Base-by-base conservation (phyloP, 2,113 vertebrate genomes). In the Scortum barcoo region DNA sequence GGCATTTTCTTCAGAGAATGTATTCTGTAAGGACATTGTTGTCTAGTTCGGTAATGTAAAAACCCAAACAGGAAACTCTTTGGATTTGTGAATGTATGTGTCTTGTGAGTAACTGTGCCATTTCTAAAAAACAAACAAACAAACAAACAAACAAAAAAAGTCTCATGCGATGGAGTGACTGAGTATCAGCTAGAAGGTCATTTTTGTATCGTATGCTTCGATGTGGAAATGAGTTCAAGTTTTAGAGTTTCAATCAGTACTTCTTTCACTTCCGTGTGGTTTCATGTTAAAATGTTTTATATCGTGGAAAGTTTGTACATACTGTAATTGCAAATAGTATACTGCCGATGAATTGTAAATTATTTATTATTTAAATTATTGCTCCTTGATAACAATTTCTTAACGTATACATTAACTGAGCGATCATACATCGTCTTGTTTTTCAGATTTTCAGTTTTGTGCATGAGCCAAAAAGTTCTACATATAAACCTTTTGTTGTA, bases 271-370 rank as follows among this genome's bases (percentile, higher is more conserved):
- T 85, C n/a, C 54, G 40, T 86, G 86, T 89, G 51, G 56, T 83
- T 88, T 78, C 56, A 79, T 81, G 86, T 90, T 76, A 22, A 86
- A 76, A 86, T 88, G 86, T 91, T 94, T 92, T 91, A 70, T 93
- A 93, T 92, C 0, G 88, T 93, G 83, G 54, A 78, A 74, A 48
- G 75, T 86, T 86, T 94, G 81, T 93, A 93, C 80, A 91, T 92
- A 90, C 61, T 88, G 74, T 85, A 89, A 87, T 65, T 88, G 78
- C 81, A 93, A 88, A 86, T 81, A 87, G 50, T 70, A 76, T 61
- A 79, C 77, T 85, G 86, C 80, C 51, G 60, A 83, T 70, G 70
- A 86, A 87, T 86, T 92, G 90, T 89, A 90, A 88, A 88, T 85
- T 26, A 81, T 83, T 88, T 40, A 88, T 85, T 26, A 81, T 83